Conservation (phyloP, 64 coral and sea anemone species). For the Hydrozoanthus tunicans region DNA sequence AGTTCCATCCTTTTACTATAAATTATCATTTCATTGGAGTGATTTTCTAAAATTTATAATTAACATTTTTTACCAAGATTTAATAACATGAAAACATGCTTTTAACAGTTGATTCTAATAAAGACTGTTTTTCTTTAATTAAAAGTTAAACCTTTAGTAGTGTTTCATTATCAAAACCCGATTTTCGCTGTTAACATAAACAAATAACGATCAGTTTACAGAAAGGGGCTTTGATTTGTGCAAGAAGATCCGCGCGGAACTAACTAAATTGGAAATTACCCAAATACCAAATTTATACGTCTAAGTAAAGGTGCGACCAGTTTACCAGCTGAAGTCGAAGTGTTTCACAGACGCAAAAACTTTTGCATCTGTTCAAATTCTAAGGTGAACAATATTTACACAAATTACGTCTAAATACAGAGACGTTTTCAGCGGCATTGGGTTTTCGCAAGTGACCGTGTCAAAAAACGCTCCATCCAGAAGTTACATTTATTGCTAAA, state of each 20-base stretch:
- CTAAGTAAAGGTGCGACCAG: not conserved
- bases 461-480: not conserved
- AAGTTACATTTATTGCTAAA: no score
- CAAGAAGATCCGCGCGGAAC: not conserved
- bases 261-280: not conserved
- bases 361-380: not conserved
- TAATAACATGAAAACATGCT: not conserved
- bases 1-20: not conserved
- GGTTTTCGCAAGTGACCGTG: not conserved
- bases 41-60: not conserved
- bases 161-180: not conserved
- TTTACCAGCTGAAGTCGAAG: not conserved
- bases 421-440: not conserved
- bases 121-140: conserved; percentile 33
- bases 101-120: conserved; percentile 11
- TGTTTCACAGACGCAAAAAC: not conserved
- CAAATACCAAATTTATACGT: not conserved
- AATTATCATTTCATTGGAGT: not conserved
- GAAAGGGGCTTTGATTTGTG: not conserved
- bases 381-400: not conserved
- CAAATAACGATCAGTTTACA: not conserved
- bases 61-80: not conserved
- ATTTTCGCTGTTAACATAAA: not conserved
- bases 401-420: not conserved
- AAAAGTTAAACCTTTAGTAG: conserved; percentile 20